Conservation (phyloP, 2,888 invertebrate genomes). For the Clusia tigrina region DNA sequence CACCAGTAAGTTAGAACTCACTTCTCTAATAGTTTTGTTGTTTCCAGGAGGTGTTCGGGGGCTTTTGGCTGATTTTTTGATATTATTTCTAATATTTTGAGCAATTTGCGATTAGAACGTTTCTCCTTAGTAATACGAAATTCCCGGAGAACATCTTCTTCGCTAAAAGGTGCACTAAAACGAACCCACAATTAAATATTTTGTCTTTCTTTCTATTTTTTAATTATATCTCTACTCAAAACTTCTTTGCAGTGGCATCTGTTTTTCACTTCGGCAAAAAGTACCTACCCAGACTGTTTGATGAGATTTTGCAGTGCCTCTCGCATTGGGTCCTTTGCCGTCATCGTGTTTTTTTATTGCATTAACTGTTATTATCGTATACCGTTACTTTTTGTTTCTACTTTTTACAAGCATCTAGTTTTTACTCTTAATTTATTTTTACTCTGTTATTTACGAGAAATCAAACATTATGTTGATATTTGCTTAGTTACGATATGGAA, state of each 20-base stretch:
- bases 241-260: constrained; percentile 30
- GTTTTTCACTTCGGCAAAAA: constrained; percentile 28
- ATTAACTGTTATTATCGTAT: neutral
- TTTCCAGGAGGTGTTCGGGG: constrained; percentile 49
- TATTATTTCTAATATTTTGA: constrained; percentile 54
- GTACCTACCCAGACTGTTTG: constrained; percentile 54
- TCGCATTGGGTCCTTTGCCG: constrained; percentile 49
- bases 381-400: neutral
- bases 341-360: neutral
- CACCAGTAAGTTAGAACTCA: constrained; percentile 30
- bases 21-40: constrained; percentile 49
- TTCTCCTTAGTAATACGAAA: constrained; percentile 55
- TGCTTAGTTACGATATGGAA: too few species aligned
- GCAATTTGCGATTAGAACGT: constrained; percentile 48
- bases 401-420: neutral
- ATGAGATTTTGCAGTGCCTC: constrained; percentile 49
- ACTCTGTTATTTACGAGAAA: too few species aligned
- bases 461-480: too few species aligned
- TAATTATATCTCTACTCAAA: neutral
- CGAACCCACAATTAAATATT: neutral
- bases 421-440: too few species aligned
- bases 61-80: constrained; percentile 54
- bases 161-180: constrained; percentile 51
- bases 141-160: constrained; percentile 55
- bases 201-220: neutral